These are phyloP conservation scores for Punctoribates punctum DNA, from an alignment of 2,888 invertebrate species.

Conservation along the genomic window DNA sequence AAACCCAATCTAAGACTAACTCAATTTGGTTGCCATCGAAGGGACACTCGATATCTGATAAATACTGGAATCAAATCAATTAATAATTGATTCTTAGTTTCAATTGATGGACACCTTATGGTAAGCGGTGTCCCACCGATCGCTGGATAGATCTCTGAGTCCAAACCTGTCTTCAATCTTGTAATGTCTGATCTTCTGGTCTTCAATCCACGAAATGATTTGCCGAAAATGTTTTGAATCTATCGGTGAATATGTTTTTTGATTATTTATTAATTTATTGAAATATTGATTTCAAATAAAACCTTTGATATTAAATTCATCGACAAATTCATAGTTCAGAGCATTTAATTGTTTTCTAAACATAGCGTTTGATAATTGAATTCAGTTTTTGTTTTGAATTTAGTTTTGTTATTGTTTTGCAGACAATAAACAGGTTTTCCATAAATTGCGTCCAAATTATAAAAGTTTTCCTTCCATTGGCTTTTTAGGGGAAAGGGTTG, in stretches of 20 bases:
- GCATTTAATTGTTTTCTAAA: constrained; percentile 72
- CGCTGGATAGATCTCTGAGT: constrained; percentile 65
- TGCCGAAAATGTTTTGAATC: constrained; percentile 75
- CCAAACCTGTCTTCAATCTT: constrained; percentile 73
- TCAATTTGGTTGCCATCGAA: constrained; percentile 57
- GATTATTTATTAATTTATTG: no score
- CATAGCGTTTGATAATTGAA: constrained; percentile 57
- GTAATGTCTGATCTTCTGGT: constrained; percentile 84
- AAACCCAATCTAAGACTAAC: constrained; percentile 78
- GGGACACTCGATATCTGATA: constrained; percentile 71
- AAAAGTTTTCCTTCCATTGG: no score
- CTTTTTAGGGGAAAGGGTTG: no score
- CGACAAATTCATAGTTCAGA: constrained; percentile 70
- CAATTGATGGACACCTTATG: constrained; percentile 51
- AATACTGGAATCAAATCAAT: constrained; percentile 59
- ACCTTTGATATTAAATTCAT: constrained; percentile 69
- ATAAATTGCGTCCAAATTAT: no score
- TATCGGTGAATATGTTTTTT: no score
- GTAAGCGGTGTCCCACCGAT: constrained; percentile 69
- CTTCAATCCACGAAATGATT: constrained; percentile 83
- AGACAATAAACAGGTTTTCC: not conserved
- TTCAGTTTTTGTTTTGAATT: not conserved
- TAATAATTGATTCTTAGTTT: not conserved
- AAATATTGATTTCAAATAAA: not conserved
- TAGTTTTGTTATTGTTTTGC: not conserved